A percentile compares a stretch with the other conserved stretches of the same genome.
Evolutionary conservation across 2,113 vertebrate genomes (phyloP).

Genomic region (Macaca nemestrina): DNA sequence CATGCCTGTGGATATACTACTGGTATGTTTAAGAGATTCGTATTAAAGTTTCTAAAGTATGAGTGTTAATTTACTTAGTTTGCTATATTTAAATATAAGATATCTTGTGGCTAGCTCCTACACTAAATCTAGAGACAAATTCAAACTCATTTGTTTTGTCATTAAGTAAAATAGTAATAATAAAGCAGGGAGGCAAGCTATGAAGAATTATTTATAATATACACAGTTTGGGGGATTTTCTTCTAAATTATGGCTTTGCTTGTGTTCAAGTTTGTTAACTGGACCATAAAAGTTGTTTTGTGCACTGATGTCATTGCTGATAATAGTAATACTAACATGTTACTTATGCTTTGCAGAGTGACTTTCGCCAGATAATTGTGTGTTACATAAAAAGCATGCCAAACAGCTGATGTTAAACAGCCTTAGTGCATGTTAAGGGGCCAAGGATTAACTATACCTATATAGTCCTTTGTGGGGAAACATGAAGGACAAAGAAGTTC

Average conservation of each 20-base stretch:
- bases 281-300: neutral
- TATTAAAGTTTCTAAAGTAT: slow-evolving; percentile 1
- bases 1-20: neutral
- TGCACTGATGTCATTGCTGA: neutral
- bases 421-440: neutral
- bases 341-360: neutral
- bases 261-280: neutral
- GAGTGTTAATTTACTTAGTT: neutral
- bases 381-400: neutral
- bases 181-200: neutral
- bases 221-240: neutral
- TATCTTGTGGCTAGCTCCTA: neutral
- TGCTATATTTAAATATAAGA: neutral
- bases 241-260: neutral
- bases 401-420: neutral
- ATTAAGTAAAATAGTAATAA: neutral
- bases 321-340: neutral
- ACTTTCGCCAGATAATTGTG: neutral
- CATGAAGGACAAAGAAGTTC: neutral
- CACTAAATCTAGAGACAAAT: neutral
- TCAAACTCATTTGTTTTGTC: neutral
- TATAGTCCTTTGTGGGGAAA: neutral
- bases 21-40: neutral
- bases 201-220: neutral
- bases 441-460: neutral